Conservation (phyloP, 2,113 vertebrate genomes). For the Dipodomys spectabilis region DNA sequence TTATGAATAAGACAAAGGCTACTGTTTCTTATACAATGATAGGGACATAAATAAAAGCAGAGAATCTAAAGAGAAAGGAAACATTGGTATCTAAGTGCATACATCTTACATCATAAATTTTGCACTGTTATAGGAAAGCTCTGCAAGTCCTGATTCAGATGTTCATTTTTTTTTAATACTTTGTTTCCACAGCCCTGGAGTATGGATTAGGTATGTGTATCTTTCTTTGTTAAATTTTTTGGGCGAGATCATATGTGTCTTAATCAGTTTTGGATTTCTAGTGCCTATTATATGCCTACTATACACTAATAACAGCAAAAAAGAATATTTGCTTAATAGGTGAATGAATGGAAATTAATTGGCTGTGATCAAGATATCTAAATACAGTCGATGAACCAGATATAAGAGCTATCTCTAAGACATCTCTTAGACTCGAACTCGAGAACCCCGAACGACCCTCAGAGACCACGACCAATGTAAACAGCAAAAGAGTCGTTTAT, state of each 20-base stretch:
- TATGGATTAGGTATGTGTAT: neutral
- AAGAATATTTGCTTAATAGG: neutral
- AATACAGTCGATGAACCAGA: neutral
- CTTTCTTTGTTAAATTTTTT: no score
- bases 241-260: neutral
- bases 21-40: slow-evolving; percentile 7
- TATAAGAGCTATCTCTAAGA: neutral
- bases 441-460: no score
- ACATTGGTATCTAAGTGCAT: neutral
- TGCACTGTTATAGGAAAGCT: neutral
- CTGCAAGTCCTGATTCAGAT: neutral
- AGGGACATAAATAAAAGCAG: neutral
- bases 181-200: neutral
- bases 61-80: neutral
- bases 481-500: no score
- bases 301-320: neutral
- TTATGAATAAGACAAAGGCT: neutral
- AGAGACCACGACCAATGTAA: no score
- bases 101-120: neutral
- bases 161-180: neutral
- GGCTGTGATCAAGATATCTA: neutral
- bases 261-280: neutral
- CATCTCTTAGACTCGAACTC: no score
- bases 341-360: slow-evolving; percentile 31
- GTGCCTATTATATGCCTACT: neutral